Evolutionary conservation across 2,797 vertebrate genomes (phyloP).

Genomic region (Diceros bicornis): DNA sequence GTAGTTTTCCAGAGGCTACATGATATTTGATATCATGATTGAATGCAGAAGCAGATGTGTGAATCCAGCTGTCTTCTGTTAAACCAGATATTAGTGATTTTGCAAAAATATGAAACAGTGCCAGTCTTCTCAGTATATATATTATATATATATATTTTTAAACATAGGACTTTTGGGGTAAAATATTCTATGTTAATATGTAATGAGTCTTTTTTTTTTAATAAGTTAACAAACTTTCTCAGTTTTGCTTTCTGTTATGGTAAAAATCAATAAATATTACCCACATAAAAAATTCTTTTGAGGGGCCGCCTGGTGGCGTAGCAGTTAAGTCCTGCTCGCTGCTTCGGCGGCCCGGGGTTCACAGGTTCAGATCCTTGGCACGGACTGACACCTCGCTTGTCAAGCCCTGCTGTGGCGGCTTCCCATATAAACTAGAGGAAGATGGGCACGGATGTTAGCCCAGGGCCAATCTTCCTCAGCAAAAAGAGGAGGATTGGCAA

Average conservation of each 20-base stretch:
- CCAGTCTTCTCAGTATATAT: background rate
- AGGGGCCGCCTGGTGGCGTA: background rate
- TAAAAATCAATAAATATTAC: conserved; percentile 6
- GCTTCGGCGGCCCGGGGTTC: no score
- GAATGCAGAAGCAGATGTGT: conserved; percentile 41
- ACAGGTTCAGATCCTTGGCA: no score
- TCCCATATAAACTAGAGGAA: no score
- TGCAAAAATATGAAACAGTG: background rate
- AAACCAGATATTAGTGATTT: conserved; percentile 54
- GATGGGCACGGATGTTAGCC: no score
- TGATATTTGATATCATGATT: background rate
- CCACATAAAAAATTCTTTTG: background rate
- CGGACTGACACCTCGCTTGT: no score
- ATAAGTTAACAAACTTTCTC: background rate
- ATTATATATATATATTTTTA: no score
- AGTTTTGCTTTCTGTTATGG: conserved; percentile 1
- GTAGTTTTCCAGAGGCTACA: background rate
- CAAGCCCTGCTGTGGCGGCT: no score
- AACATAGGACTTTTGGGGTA: background rate
- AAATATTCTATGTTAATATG: background rate
- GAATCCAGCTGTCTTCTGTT: conserved; percentile 42
- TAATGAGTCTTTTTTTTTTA: conserved; percentile 24
- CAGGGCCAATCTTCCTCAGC: no score
- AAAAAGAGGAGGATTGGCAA: no score
- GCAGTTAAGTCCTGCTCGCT: no score